Conservation (phyloP, 2,797 vertebrate species). For the Urocyon cinereoargenteus region DNA sequence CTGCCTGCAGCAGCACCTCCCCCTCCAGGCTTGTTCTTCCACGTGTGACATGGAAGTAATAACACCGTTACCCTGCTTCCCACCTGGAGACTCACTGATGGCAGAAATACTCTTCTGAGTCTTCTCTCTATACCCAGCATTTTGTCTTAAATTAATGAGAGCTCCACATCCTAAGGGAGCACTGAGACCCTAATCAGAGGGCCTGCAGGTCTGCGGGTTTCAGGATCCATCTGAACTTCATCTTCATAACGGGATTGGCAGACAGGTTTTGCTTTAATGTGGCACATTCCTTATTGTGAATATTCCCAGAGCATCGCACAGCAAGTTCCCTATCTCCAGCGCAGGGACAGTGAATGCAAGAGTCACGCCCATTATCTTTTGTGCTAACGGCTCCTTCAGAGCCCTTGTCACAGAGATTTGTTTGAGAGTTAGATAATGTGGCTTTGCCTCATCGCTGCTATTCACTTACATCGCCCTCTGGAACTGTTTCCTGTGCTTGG, state of each 20-base stretch:
- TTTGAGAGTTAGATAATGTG: rapidly evolving
- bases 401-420: not conserved
- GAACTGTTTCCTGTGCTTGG: not conserved
- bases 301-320: not conserved
- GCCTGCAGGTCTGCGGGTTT: not conserved
- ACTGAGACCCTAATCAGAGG: rapidly evolving
- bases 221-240: not conserved
- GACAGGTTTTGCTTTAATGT: not conserved
- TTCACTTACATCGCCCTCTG: rapidly evolving
- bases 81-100: rapidly evolving
- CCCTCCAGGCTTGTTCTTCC: not conserved
- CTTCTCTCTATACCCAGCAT: rapidly evolving
- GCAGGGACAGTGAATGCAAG: not conserved
- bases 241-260: not conserved
- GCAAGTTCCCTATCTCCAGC: not conserved
- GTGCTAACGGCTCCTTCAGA: not conserved
- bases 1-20: too few relatives aligned
- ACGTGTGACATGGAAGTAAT: rapidly evolving
- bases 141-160: not conserved
- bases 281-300: rapidly evolving
- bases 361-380: not conserved
- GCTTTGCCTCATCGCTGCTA: rapidly evolving
- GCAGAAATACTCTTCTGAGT: not conserved
- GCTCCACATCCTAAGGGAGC: not conserved
- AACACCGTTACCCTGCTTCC: not conserved